phyloP scores from a whole-genome alignment of 1,140 invertebrate genomes.

The Odontomachus brunneus region DNA sequence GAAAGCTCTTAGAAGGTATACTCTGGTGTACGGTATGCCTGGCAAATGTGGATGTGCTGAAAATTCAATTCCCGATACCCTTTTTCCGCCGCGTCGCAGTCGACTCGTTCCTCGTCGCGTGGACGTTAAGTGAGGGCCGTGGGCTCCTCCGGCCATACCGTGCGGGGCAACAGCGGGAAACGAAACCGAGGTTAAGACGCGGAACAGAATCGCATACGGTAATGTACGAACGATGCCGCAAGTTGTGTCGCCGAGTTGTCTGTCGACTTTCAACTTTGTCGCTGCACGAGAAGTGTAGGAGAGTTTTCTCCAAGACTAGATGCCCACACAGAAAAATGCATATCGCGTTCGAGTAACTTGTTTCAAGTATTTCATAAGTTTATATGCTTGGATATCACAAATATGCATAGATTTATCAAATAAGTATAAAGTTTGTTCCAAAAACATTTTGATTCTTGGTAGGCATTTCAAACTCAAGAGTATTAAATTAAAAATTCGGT shows the following conservation, averaged over 20 bases:
- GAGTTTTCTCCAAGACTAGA: too few species aligned
- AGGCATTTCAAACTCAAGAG: too few species aligned
- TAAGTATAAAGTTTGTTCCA: too few species aligned
- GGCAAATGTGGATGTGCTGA: conserved; percentile 51
- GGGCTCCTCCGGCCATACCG: too few species aligned
- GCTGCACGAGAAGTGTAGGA: too few species aligned
- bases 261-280: conserved; percentile 7
- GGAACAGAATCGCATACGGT: neutral
- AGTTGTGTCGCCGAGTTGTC: neutral
- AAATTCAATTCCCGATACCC: conserved; percentile 68
- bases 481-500: too few species aligned
- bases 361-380: too few species aligned
- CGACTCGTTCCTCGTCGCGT: neutral
- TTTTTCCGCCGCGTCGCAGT: neutral
- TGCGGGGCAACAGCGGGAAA: neutral
- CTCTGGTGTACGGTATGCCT: neutral
- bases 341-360: too few species aligned
- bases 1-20: conserved; percentile 68
- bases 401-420: too few species aligned
- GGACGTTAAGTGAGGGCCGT: conserved; percentile 25
- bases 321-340: too few species aligned
- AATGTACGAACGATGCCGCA: neutral
- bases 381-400: too few species aligned
- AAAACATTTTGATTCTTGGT: too few species aligned
- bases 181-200: conserved; percentile 17